A percentile compares a stretch with the other conserved stretches of the same genome.
Conservation (phyloP, 2,797 vertebrate genomes). For the Crocidura indochinensis region DNA sequence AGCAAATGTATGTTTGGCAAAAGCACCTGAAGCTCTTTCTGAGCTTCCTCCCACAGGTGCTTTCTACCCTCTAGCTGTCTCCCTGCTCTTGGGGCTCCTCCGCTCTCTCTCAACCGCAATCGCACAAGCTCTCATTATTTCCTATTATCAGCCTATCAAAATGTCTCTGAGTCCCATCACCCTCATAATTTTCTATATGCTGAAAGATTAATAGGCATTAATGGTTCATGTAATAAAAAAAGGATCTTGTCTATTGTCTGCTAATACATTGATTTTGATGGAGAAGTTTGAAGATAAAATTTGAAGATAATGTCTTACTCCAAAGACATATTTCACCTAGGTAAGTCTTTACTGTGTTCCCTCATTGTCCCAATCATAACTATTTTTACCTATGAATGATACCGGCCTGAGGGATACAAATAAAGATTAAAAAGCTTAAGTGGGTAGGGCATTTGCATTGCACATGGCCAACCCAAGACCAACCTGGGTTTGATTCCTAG, state of each 20-base stretch:
- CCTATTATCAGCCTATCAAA: conserved; percentile 31
- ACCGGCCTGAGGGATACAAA: conserved; percentile 9
- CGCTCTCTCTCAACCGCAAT: no score
- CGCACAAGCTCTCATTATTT: background rate
- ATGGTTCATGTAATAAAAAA: conserved; percentile 54
- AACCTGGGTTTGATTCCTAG: no score
- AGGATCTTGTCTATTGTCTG: background rate
- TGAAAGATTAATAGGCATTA: conserved; percentile 42
- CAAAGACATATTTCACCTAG: conserved; percentile 50
- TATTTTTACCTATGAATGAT: conserved; percentile 44
- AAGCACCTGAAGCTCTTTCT: conserved; percentile 45
- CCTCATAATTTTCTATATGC: background rate
- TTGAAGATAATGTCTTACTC: conserved; percentile 42
- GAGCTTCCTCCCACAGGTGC: conserved; percentile 1
- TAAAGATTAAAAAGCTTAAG: background rate
- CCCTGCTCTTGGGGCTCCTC: background rate
- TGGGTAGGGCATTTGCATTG: no score
- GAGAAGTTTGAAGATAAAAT: conserved; percentile 52
- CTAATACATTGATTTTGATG: conserved; percentile 24
- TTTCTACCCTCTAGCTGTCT: background rate
- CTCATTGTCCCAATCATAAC: background rate
- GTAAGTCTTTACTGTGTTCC: background rate
- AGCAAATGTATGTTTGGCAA: background rate
- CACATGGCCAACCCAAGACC: no score
- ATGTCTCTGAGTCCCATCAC: conserved; percentile 15